phyloP scores from a whole-genome alignment of 1,140 invertebrate genomes.

The Drosophila setifemur region DNA sequence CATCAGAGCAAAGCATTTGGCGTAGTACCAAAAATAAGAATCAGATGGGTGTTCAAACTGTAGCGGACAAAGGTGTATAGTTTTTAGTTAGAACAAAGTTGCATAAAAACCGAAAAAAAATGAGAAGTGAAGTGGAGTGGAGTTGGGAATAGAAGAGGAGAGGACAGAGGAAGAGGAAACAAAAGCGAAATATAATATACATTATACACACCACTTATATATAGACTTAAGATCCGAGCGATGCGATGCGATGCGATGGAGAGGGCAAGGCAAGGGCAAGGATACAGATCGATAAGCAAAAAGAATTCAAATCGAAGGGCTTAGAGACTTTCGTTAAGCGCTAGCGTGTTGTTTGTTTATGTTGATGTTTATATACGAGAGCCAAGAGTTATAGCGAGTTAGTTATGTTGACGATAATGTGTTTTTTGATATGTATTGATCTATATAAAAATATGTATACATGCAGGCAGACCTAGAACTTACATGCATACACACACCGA shows the following conservation, averaged over 20 bases:
- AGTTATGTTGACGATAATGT: slow-evolving; percentile 75
- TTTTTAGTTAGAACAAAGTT: slow-evolving; percentile 79
- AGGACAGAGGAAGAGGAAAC: too few species aligned
- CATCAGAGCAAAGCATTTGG: slow-evolving; percentile 37
- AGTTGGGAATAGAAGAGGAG: too few species aligned
- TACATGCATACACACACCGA: slow-evolving; percentile 23
- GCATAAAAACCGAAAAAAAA: slow-evolving; percentile 26
- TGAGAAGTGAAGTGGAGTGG: not conserved
- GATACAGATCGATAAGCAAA: not conserved
- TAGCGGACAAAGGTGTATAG: slow-evolving; percentile 70
- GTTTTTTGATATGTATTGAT: slow-evolving; percentile 59
- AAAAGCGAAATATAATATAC: slow-evolving; percentile 25
- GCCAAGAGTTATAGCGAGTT: slow-evolving; percentile 76
- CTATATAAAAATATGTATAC: slow-evolving; percentile 36
- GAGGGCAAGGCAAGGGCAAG: not conserved
- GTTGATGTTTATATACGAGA: slow-evolving; percentile 73
- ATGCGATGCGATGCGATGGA: too few species aligned
- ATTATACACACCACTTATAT: slow-evolving; percentile 41
- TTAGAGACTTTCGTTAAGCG: slow-evolving; percentile 61
- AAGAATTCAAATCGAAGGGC: not conserved
- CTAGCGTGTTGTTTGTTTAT: slow-evolving; percentile 76
- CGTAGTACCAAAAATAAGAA: slow-evolving; percentile 16
- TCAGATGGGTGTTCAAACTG: slow-evolving; percentile 35
- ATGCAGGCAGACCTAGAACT: slow-evolving; percentile 21
- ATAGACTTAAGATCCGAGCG: slow-evolving; percentile 50